Evolutionary conservation across 2,888 invertebrate genomes (phyloP).

Genomic region (Oscheius myriophilus): DNA sequence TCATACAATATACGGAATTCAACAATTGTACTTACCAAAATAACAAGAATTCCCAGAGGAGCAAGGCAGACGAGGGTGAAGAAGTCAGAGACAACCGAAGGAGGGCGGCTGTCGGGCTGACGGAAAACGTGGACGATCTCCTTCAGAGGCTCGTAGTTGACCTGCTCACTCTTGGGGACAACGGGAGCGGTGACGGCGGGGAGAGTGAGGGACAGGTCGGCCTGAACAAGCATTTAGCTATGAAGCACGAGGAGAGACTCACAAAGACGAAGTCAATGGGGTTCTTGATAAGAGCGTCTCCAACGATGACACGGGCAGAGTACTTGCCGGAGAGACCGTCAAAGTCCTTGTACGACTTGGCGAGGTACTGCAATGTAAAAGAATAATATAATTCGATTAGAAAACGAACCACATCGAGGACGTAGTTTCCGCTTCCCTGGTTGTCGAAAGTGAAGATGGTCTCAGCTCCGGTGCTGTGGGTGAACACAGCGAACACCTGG

Average conservation of each 20-base stretch:
- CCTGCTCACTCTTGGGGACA: slow-evolving; percentile 65
- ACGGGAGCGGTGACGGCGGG: slow-evolving; percentile 72
- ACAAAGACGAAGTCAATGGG: slow-evolving; percentile 87
- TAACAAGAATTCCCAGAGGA: slow-evolving; percentile 84
- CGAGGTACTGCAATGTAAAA: slow-evolving; percentile 77
- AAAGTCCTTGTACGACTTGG: slow-evolving; percentile 83
- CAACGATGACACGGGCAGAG: slow-evolving; percentile 84
- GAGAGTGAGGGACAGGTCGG: slow-evolving; percentile 82
- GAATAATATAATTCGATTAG: slow-evolving; percentile 10
- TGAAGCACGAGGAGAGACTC: too few species aligned
- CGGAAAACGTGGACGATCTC: slow-evolving; percentile 83
- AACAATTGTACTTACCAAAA: slow-evolving; percentile 76
- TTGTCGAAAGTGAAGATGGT: slow-evolving; percentile 92
- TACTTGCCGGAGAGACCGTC: slow-evolving; percentile 82
- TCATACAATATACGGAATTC: neutral
- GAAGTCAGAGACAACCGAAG: slow-evolving; percentile 85
- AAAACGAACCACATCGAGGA: slow-evolving; percentile 84
- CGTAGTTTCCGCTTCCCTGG: slow-evolving; percentile 76
- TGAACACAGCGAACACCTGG: slow-evolving; percentile 83
- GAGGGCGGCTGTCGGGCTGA: slow-evolving; percentile 88
- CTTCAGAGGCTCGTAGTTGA: slow-evolving; percentile 59
- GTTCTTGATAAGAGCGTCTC: slow-evolving; percentile 89
- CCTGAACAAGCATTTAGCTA: slow-evolving; percentile 66
- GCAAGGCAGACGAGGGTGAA: slow-evolving; percentile 86
- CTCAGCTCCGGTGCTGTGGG: slow-evolving; percentile 80